These are phyloP conservation scores for Ditylenchus weischeri DNA, from an alignment of 2,888 invertebrate genomes.

Conservation along the genomic window DNA sequence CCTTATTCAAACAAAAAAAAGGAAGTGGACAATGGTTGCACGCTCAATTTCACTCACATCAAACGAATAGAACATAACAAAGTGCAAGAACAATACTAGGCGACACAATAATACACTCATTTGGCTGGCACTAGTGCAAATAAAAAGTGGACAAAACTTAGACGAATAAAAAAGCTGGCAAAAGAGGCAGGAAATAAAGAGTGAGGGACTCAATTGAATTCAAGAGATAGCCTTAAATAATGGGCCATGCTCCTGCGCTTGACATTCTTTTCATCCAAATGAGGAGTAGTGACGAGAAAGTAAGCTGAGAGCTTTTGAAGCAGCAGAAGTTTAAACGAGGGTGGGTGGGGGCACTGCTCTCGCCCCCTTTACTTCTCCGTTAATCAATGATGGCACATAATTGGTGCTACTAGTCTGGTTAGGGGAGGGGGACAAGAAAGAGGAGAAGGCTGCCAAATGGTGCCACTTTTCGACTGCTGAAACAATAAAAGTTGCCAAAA, in stretches of 20 bases:
- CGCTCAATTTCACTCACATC: too few species aligned
- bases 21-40: too few species aligned
- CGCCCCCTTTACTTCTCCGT: conserved; percentile 3
- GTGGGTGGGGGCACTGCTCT: neutral
- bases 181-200: neutral
- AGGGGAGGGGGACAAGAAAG: conserved; percentile 7
- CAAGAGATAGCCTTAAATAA: neutral
- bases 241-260: neutral
- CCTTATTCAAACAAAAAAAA: too few species aligned
- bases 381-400: conserved; percentile 11
- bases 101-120: too few species aligned
- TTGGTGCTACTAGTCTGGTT: neutral
- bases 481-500: too few species aligned
- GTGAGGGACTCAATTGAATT: neutral
- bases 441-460: neutral
- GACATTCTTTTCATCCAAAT: neutral
- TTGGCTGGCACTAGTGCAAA: too few species aligned
- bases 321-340: too few species aligned
- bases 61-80: too few species aligned
- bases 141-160: too few species aligned
- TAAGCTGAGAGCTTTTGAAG: neutral
- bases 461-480: too few species aligned
- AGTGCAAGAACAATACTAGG: too few species aligned
- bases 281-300: neutral
- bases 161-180: too few species aligned